Evolutionary conservation across 1,140 invertebrate species (phyloP).

Genomic region (Hormaphis cornu): DNA sequence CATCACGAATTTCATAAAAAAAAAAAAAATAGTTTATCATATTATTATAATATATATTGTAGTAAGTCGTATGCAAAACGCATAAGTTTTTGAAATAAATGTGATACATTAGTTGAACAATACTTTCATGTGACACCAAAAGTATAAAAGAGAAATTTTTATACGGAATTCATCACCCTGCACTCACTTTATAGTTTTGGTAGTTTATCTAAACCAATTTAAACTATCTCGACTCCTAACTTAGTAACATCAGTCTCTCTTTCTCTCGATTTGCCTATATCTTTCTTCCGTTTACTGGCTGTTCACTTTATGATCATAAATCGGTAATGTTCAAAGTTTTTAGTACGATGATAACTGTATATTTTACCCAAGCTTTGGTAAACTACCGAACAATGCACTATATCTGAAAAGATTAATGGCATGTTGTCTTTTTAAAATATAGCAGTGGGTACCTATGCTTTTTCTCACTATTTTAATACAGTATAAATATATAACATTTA

Average conservation of each 20-base stretch:
- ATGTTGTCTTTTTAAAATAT: constrained; percentile 18
- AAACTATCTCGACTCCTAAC: constrained; percentile 1
- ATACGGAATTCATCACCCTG: neutral
- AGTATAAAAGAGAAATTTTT: neutral
- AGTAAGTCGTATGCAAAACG: neutral
- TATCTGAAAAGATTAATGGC: constrained; percentile 19
- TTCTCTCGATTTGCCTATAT: neutral
- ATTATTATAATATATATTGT: neutral
- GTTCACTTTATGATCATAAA: constrained; percentile 16
- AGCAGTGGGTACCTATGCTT: constrained; percentile 5
- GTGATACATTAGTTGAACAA: neutral
- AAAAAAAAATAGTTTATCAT: too few species aligned
- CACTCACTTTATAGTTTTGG: too few species aligned
- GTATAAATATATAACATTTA: too few species aligned
- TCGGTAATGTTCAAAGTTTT: constrained; percentile 28
- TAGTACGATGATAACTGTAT: neutral
- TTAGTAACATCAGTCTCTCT: constrained; percentile 16
- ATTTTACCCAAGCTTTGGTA: constrained; percentile 9
- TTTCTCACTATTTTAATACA: neutral
- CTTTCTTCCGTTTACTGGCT: neutral
- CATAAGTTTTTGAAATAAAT: neutral
- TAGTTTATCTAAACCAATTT: constrained; percentile 13
- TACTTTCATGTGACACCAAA: neutral
- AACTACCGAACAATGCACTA: neutral
- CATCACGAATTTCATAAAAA: neutral